Evolutionary conservation across 37 sponge, comb jelly and placozoan species (phyloP).

Genomic region (Ianthella basta): DNA sequence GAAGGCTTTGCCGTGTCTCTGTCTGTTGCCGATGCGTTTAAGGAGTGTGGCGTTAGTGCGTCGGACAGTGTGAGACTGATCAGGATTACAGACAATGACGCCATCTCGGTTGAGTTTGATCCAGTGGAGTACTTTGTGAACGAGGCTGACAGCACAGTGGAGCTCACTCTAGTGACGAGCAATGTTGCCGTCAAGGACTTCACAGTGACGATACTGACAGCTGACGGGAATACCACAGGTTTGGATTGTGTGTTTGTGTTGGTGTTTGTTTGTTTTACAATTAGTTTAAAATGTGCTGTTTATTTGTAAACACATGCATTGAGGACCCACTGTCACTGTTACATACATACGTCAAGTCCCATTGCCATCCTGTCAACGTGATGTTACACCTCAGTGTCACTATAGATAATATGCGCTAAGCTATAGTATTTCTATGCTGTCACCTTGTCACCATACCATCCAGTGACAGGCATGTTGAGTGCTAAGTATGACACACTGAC

Average conservation of each 20-base stretch:
- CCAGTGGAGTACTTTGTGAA: background rate
- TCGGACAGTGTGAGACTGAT: background rate
- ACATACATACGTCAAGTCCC: too few relatives aligned
- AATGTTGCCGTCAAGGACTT: background rate
- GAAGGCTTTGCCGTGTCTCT: background rate
- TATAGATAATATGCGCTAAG: too few relatives aligned
- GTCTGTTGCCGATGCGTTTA: background rate
- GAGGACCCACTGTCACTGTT: too few relatives aligned
- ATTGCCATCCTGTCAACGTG: too few relatives aligned
- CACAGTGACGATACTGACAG: background rate
- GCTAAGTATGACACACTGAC: too few relatives aligned
- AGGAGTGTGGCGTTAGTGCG: background rate
- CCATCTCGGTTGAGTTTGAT: slow-evolving; percentile 19
- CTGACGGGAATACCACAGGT: background rate
- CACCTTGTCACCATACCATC: too few relatives aligned
- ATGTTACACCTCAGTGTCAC: too few relatives aligned
- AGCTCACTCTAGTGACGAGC: background rate
- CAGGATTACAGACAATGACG: slow-evolving; percentile 2
- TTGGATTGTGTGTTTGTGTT: background rate
- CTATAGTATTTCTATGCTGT: too few relatives aligned
- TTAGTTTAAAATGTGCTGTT: too few relatives aligned
- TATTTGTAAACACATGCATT: too few relatives aligned
- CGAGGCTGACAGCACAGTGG: background rate
- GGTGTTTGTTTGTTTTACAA: too few relatives aligned
- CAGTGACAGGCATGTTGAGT: too few relatives aligned